Conservation (phyloP, 2,113 vertebrate genomes). For the Probosciger aterrimus region DNA sequence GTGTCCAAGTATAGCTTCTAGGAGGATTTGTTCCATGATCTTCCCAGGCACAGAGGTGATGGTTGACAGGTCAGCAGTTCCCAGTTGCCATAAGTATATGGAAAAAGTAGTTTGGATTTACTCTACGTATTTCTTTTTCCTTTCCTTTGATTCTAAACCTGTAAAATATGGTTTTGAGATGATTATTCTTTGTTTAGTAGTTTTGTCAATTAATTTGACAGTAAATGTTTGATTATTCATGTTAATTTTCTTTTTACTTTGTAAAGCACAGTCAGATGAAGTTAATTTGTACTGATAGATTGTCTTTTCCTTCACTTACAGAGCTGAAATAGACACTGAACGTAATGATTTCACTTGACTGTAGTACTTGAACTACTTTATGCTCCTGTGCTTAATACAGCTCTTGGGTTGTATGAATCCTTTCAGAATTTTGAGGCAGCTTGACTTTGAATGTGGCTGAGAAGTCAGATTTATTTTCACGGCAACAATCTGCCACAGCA, state of each 20-base stretch:
- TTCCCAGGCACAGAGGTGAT: neutral
- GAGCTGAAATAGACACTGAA: neutral
- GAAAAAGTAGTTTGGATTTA: neutral
- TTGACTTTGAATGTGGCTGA: neutral
- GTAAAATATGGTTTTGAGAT: neutral
- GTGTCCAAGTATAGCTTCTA: neutral
- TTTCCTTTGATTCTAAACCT: neutral
- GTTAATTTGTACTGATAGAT: neutral
- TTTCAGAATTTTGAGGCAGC: slow-evolving; percentile 3
- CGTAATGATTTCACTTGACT: neutral
- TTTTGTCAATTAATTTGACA: neutral
- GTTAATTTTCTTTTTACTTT: neutral
- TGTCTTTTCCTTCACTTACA: neutral
- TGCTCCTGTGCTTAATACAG: neutral
- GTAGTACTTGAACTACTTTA: neutral
- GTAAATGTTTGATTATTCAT: neutral
- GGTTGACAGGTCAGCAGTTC: neutral
- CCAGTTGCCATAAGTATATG: neutral
- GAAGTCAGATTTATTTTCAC: slow-evolving; percentile 31
- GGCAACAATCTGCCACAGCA: neutral
- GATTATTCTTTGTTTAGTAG: neutral
- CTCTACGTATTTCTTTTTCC: neutral
- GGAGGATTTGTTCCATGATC: neutral
- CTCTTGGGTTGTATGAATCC: neutral
- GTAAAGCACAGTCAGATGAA: neutral